Base-by-base conservation (phyloP, 2,113 vertebrate genomes). In the Halcyon malimbica region DNA sequence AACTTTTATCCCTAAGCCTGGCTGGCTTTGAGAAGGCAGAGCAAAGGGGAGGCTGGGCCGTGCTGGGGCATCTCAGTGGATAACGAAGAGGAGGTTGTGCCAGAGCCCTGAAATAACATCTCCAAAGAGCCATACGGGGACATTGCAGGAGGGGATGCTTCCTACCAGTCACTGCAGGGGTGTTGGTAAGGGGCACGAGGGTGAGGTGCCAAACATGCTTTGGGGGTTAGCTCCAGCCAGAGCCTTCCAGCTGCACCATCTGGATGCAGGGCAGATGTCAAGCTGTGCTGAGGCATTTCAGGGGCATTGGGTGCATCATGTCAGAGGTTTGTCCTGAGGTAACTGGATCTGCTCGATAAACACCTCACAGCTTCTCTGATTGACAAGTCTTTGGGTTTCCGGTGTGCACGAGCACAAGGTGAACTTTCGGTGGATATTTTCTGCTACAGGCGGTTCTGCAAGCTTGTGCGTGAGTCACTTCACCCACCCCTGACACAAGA, bases 371-470 rank as follows among this genome's bases (percentile, higher is more conserved):
- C 78, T 63, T 91, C 65, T 96, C 62, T 84, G 48, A 60, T 68
- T 1, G 20, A 87, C 78, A 48, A 78, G 65, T 13, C 37, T 67
- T 48, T 57, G 93, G 62, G 94, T 91, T 96, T 96, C 95, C 87
- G 89, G 91, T 67, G 41, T 35, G 5, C 77, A 84, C 4, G 6
- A 93, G 93, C 70, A 95, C 96, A 96, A 60, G 73, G 77, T 95
- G 95, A 96, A 96, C 96, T 96, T 97, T 96, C 81, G 1, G 94
- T 93, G 90, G 90, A 62, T 96, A 97, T 96, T 96, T 95, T 96
- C 95, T 96, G 94, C 87, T 80, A 31, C 25, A 1, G 6, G 41
- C 1, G 16, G 95, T 83, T 90, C 79, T 87, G 83, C 80, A 68
- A 81, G 39, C 31, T 0, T 0, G 7, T 75, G 83, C 2, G 28